Conservation (phyloP, 1,140 invertebrate species). For the Solenopsis fugax region DNA sequence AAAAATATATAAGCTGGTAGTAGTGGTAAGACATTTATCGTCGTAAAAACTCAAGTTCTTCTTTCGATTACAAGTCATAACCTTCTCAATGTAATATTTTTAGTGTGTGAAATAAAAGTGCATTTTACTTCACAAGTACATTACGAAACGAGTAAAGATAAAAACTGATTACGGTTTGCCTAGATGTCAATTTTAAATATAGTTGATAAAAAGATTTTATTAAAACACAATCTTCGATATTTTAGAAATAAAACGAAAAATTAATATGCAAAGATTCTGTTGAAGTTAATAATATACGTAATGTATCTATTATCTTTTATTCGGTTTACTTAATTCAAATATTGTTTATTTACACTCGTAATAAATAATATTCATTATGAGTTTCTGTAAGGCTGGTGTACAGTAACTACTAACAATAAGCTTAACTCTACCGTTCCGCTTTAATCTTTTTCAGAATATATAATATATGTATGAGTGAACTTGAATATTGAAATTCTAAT, state of each 20-base stretch:
- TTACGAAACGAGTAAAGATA: neutral
- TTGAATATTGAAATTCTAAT: slow-evolving; percentile 42
- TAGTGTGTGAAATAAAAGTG: neutral
- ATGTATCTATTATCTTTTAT: slow-evolving; percentile 13
- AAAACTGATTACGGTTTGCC: neutral
- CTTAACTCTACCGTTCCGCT: neutral
- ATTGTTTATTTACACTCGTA: neutral
- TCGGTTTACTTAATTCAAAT: neutral
- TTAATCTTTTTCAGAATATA: slow-evolving; percentile 22
- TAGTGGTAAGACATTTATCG: neutral
- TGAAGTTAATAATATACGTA: neutral
- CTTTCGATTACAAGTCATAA: neutral
- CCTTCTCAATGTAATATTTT: neutral
- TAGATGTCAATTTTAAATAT: neutral
- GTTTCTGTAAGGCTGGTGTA: neutral
- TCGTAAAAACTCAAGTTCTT: neutral
- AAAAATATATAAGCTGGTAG: slow-evolving; percentile 3
- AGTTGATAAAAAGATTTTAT: neutral
- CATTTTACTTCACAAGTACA: neutral
- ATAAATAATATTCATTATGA: neutral
- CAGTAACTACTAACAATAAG: neutral
- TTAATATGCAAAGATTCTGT: neutral
- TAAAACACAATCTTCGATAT: neutral
- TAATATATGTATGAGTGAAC: neutral
- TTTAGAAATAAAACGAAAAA: neutral